phyloP scores from a whole-genome alignment of 1,140 invertebrate genomes.

The Lepidurus packardi region DNA sequence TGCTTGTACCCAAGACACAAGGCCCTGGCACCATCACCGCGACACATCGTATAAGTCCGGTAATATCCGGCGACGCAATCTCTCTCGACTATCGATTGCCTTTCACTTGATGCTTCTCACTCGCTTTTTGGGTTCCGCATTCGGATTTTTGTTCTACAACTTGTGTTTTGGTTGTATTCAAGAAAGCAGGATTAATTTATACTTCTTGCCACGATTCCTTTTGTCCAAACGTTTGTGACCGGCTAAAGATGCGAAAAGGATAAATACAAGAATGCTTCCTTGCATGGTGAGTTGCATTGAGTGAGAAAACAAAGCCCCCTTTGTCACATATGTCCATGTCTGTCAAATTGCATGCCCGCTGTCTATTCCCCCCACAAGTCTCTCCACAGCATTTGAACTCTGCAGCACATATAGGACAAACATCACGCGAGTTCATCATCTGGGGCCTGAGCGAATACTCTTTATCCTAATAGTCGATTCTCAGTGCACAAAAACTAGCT shows the following conservation, averaged over 20 bases:
- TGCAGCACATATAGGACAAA: not conserved
- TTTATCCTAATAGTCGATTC: not conserved
- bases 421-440: slow-evolving; percentile 17
- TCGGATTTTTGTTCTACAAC: no score
- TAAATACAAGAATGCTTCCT: not conserved
- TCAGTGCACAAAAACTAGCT: not conserved
- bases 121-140: not conserved
- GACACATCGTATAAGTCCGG: slow-evolving; percentile 6
- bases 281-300: not conserved
- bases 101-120: not conserved
- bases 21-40: slow-evolving; percentile 12
- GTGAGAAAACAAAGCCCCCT: not conserved
- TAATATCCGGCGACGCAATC: not conserved
- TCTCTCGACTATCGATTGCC: slow-evolving; percentile 12
- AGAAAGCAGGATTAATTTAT: no score
- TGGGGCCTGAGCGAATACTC: not conserved
- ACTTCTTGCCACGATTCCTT: no score
- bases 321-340: not conserved
- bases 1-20: not conserved
- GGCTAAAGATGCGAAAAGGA: not conserved
- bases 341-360: not conserved
- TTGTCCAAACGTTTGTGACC: no score
- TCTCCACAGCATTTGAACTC: slow-evolving; percentile 1
- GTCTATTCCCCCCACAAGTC: slow-evolving; percentile 10
- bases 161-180: no score